Conservation (phyloP, 2,797 vertebrate species). For the Mionectes olivaceus region DNA sequence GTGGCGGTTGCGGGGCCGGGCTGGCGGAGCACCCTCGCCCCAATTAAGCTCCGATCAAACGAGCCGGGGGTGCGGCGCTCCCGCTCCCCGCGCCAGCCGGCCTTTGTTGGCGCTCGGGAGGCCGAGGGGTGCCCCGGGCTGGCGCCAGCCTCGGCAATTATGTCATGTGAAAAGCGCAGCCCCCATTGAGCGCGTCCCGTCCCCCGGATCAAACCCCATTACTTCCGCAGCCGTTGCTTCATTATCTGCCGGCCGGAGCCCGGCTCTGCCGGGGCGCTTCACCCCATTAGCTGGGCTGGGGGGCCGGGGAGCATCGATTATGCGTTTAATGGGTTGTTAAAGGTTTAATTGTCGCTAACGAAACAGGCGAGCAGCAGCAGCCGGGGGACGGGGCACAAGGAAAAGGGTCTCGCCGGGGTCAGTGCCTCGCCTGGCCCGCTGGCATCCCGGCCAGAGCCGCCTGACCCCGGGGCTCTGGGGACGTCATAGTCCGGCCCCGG, state of each 20-base stretch:
- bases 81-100: background rate
- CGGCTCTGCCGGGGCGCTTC: slow-evolving; percentile 83
- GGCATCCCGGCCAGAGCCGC: background rate
- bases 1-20: background rate
- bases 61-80: background rate
- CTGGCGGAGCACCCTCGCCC: background rate
- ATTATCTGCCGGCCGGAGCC: slow-evolving; percentile 81
- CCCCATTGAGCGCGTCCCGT: slow-evolving; percentile 83
- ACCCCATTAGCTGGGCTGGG: slow-evolving; percentile 78
- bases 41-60: slow-evolving; percentile 14
- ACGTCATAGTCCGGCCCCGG: background rate
- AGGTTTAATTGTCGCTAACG: slow-evolving; percentile 80
- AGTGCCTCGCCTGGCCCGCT: background rate
- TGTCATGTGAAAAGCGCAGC: slow-evolving; percentile 79
- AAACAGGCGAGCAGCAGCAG: slow-evolving; percentile 66
- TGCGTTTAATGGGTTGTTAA: slow-evolving; percentile 85
- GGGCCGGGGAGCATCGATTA: slow-evolving; percentile 79
- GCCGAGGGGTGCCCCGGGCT: slow-evolving; percentile 56
- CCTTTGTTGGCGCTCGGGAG: slow-evolving; percentile 49
- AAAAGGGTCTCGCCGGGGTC: slow-evolving; percentile 50
- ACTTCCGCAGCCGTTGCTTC: slow-evolving; percentile 88
- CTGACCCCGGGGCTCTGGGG: background rate
- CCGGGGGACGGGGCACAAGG: slow-evolving; percentile 64
- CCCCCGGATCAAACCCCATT: slow-evolving; percentile 84
- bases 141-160: slow-evolving; percentile 87